Conservation (phyloP, 2,113 vertebrate genomes). For the Passer montanus region DNA sequence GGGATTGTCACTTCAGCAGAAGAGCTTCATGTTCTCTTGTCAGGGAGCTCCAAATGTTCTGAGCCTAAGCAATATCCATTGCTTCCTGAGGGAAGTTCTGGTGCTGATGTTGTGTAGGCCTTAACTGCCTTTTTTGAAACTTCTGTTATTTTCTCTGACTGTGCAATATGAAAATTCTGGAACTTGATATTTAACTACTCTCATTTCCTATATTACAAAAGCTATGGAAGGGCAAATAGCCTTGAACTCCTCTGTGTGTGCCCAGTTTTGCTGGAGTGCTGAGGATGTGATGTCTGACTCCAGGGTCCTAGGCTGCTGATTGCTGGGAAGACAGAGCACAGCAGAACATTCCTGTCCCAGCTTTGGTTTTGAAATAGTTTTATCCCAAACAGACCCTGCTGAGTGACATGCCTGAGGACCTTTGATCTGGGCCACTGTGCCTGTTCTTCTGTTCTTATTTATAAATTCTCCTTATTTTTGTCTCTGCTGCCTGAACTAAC, state of each 20-base stretch:
- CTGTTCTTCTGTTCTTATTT: background rate
- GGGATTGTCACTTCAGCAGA: background rate
- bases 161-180: background rate
- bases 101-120: background rate
- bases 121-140: background rate
- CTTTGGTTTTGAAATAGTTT: background rate
- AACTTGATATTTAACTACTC: background rate
- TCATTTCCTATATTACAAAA: background rate
- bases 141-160: background rate
- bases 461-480: background rate
- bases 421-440: background rate
- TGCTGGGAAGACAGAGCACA: background rate
- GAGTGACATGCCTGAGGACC: background rate
- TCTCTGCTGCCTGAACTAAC: slow-evolving; percentile 35
- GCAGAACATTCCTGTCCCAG: background rate
- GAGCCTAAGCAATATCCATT: background rate
- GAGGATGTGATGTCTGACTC: background rate
- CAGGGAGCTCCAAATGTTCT: background rate
- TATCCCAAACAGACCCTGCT: background rate
- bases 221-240: background rate
- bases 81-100: background rate
- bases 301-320: background rate
- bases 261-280: background rate
- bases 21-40: background rate
- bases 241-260: background rate